Conservation (phyloP, 2,888 invertebrate genomes). For the Rhimphoctona megacephalus region DNA sequence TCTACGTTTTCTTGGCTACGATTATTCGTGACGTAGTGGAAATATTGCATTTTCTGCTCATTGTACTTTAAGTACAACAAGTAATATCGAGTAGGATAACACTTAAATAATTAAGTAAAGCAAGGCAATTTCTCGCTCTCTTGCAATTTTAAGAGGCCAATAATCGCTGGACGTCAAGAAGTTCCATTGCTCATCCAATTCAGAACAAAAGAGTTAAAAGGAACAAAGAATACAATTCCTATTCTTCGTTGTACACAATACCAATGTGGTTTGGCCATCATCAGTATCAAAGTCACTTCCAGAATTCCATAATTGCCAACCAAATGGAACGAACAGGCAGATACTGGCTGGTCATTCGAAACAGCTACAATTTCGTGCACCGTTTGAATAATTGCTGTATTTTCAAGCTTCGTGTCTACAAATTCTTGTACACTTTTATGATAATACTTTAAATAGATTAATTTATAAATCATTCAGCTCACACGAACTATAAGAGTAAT, state of each 20-base stretch:
- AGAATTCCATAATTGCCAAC: conserved; percentile 11
- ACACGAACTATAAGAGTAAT: neutral
- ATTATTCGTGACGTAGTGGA: neutral
- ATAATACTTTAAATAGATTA: no score
- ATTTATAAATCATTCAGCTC: no score
- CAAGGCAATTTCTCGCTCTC: neutral
- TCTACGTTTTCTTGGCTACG: neutral
- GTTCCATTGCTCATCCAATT: conserved; percentile 10
- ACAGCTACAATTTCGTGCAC: no score
- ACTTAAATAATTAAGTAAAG: neutral
- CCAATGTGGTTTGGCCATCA: neutral
- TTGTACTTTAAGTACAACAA: neutral
- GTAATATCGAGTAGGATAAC: neutral
- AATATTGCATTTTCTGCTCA: neutral
- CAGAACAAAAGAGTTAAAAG: conserved; percentile 19
- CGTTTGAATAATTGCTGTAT: neutral
- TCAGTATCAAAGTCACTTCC: conserved; percentile 9
- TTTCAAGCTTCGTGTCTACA: neutral
- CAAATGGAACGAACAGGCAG: neutral
- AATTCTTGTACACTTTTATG: neutral
- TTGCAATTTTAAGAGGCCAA: neutral
- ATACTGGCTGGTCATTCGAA: neutral
- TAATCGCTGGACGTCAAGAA: conserved; percentile 11
- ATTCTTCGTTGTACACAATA: conserved; percentile 20
- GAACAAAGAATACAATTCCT: conserved; percentile 32